Conservation (phyloP, 2,113 vertebrate genomes). For the Hemibagrus wyckioides region DNA sequence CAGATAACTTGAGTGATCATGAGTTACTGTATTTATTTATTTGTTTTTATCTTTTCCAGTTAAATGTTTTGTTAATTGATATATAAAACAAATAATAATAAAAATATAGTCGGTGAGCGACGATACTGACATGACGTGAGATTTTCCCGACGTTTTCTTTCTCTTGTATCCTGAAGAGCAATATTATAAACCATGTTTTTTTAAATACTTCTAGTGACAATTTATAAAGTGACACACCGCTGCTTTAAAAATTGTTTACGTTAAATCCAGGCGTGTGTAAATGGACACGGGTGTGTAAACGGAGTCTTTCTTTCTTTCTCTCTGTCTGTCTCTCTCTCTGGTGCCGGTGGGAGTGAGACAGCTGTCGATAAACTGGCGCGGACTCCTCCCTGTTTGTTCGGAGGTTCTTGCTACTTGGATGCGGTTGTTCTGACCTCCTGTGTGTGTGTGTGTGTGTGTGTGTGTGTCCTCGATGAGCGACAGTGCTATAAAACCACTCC, state of each 20-base stretch:
- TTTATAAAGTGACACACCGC: not conserved
- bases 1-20: not conserved
- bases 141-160: too few species aligned
- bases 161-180: too few species aligned
- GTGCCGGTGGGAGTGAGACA: not conserved
- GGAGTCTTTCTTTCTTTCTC: not conserved
- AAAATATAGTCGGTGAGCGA: too few species aligned
- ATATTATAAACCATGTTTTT: not conserved
- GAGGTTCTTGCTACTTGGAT: not conserved
- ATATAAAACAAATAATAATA: too few species aligned
- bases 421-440: constrained; percentile 12
- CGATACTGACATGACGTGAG: too few species aligned
- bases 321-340: not conserved
- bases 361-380: not conserved
- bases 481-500: not conserved
- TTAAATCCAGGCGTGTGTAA: not conserved
- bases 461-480: not conserved
- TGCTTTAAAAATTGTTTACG: not conserved
- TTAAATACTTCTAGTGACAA: not conserved
- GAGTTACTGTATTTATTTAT: too few species aligned
- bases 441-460: constrained; percentile 21
- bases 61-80: not conserved
- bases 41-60: not conserved
- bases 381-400: not conserved
- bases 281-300: not conserved